Base-by-base conservation (phyloP, 2,888 invertebrate genomes). In the Microctonus hyperodae region DNA sequence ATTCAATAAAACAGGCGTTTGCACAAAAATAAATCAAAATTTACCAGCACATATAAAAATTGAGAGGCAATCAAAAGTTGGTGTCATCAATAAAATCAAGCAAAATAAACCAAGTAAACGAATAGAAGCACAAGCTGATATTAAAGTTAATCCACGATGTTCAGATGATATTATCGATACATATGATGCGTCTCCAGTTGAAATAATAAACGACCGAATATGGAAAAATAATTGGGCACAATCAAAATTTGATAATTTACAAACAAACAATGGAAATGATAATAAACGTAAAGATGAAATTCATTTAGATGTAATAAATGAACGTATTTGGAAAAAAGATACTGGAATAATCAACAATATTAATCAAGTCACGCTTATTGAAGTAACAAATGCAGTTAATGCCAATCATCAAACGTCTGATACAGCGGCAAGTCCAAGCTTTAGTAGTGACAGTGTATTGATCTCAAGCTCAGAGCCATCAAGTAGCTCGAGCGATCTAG, bases 381-480 rank as follows among this genome's bases (percentile, higher is more conserved):
- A 83, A 66, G 79, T 83, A 0, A 78, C 75, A 25, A 81, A 74
- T 57, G 73, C 76, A 2, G 80, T 80, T 1, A 79, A 77, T 22
- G 67, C 71, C 16, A 66, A 72, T 7, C 73, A 67, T 1, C 77
- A 75, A 65, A 69, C 71, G 0, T 77, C 79, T 22, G 73, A 77
- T 4, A 76, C 79, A 3, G 73, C 70, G 9, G 76, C 76, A 0
- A 83, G 83, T 72, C 81, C 83, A 7, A 83, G 83, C 70, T 82
- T 79, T 68, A 83, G 83, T 67, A 79, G 77, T 69, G 83, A 83
- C 69, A 83, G 83, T 68, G 75, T 81, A 20, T 73, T 82, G 22
- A 81, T 83, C 23, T 83, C 83, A 0, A 82, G 81, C 10, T 83
- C 83, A 3, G 83, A 83, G 71, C 82, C 83, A 0, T 81, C 83